Base-by-base conservation (phyloP, 2,797 vertebrate species). In the Sebastes steindachneri region DNA sequence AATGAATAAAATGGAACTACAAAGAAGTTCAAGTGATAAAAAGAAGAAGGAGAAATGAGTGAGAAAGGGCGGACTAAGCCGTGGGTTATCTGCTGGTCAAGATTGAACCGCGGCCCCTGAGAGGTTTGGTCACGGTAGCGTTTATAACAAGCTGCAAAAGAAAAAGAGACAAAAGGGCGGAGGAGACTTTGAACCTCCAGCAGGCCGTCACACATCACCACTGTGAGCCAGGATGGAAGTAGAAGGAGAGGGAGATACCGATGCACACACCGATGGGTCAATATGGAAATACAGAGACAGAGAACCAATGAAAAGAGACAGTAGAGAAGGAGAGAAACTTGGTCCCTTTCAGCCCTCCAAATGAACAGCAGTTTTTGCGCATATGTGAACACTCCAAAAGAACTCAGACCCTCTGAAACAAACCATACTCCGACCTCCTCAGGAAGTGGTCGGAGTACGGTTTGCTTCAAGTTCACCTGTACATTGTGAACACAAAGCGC, bases 1-100 rank as follows among this genome's bases (percentile, higher is more conserved):
- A 68, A 71, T 54, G 71, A 83, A 82, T 64, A 0, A 68, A 82
- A 68, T 29, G 57, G 37, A 78, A 78, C 58, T 75, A 85, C 82
- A 83, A 85, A 80, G 60, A 83, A 75, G 71, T 51, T 33, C 7
- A 25, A 68, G 69, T 67, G 19, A 69, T 66, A 10, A 35, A 26
- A 68, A n/a, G 9, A 31, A n/a, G 23, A 9, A 11, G 51, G 59
- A 62, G 48, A 58, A 63, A n/a, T 0, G 35, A 15, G 65, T 41
- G 82, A 80, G 11, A 45, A 82, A 63, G 33, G 57, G 14, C 0
- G 23, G 62, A 75, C 64, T 63, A 70, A 78, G 74, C 55, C 6
- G 37, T 1, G 26, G 77, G 77, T 79, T 79, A 67, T 51, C 7
- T 37, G 2, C 23, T 28, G 72, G 68, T 78, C 59, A 58, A 73